phyloP scores from a whole-genome alignment of 2,113 vertebrate genomes.

The Desmodus rotundus region DNA sequence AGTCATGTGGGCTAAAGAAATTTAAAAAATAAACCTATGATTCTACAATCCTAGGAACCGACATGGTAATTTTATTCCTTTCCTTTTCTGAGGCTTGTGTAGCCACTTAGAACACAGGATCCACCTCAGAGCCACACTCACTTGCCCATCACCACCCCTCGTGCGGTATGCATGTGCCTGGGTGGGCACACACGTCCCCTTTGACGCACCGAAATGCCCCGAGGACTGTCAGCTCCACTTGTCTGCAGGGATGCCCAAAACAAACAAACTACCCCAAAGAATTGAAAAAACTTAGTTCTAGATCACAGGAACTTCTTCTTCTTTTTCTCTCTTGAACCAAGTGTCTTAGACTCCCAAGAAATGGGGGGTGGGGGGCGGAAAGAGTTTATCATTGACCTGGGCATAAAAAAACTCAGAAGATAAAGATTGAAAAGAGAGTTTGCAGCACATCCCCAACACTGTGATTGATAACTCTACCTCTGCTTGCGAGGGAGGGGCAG shows the following conservation, averaged over 20 bases:
- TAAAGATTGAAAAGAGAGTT: not conserved
- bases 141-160: too few relatives aligned
- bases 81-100: not conserved
- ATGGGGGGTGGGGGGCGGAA: too few relatives aligned
- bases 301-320: not conserved
- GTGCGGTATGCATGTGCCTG: accelerated
- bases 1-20: not conserved
- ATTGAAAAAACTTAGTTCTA: not conserved
- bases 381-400: not conserved
- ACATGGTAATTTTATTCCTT: not conserved
- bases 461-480: not conserved
- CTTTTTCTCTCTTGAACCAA: not conserved
- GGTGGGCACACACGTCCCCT: not conserved
- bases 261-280: not conserved
- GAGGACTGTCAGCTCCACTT: not conserved
- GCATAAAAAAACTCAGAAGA: not conserved
- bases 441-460: not conserved
- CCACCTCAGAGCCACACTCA: accelerated
- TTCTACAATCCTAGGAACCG: not conserved
- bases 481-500: not conserved
- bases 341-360: not conserved
- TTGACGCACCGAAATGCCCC: not conserved
- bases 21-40: too few relatives aligned
- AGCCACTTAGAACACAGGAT: not conserved
- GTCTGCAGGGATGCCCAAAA: not conserved